Evolutionary conservation across 2,797 vertebrate genomes (phyloP), one percentile per base, ranked within the genome.

Genomic region (Hypotaenidia philippensis): DNA sequence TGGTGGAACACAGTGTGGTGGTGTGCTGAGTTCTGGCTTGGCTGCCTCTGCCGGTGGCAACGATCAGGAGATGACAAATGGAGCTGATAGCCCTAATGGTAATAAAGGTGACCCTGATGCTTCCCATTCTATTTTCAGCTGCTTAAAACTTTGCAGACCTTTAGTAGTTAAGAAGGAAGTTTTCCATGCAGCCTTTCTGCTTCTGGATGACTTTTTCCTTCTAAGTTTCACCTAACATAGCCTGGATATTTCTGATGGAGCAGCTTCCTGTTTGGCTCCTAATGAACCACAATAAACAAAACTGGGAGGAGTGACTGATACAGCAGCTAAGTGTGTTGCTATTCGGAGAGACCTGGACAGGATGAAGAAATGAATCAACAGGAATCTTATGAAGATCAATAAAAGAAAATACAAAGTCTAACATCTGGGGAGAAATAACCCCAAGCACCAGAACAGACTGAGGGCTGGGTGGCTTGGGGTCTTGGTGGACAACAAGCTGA

Each of bases 61-160:
- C 0, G 0, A 44, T 20, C 4, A 2, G 32, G 36, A 59, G 26
- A 34, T 53, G 65, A 77, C 16, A 56, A 76, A 79, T 29, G 10
- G 22, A 83, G 36, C 38, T 52, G 52, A 38, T 64, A 60, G 10
- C n/a, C 80, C 6, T 83, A 66, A 22, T n/a, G 16, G 20, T 49
- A 70, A 52, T 83, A 59, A 83, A 21, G 26, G 32, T 69, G 18
- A 36, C 22, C 22, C 22, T 56, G 17, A 56, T 38, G 21, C 9
- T 79, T 92, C n/a, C 21, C 49, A 19, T 68, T 84, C 15, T n/a
- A 65, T 76, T 76, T 84, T 80, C 34, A 92, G 7, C 22, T 89
- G 18, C 52, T 60, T 85, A 53, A 72, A 84, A 66, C n/a, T 77
- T 87, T 56, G 13, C 7, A 34, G 20, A 40, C 25, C 59, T 11